These are phyloP conservation scores for Otolemur garnettii DNA, from an alignment of 2,113 vertebrate species.

Conservation along the genomic window DNA sequence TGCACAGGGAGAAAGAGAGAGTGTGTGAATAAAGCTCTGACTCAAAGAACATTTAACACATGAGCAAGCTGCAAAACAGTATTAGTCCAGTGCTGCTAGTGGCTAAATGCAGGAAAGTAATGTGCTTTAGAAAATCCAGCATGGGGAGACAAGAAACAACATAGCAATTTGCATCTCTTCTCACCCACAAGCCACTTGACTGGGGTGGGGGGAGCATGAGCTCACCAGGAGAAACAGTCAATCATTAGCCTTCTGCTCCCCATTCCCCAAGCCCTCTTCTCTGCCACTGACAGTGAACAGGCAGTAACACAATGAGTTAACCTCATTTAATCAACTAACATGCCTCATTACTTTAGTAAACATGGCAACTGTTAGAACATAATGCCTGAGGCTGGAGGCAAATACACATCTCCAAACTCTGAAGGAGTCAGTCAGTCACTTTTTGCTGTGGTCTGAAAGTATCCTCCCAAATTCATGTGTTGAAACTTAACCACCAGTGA, in stretches of 20 bases:
- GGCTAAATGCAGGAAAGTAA: rapidly evolving
- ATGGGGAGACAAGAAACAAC: background rate
- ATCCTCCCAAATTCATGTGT: background rate
- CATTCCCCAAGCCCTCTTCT: background rate
- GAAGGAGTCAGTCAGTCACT: background rate
- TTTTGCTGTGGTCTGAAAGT: background rate
- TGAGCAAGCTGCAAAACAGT: background rate
- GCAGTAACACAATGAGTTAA: background rate
- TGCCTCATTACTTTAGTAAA: background rate
- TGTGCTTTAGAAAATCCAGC: background rate
- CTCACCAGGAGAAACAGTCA: background rate
- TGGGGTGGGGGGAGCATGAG: background rate
- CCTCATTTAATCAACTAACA: background rate
- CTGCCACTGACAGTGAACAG: background rate
- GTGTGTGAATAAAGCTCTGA: background rate
- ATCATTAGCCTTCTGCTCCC: background rate
- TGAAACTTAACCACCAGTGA: background rate
- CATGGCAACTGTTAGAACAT: background rate
- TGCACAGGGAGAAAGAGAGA: background rate
- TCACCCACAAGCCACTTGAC: background rate
- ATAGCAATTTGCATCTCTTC: background rate
- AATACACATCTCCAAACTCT: background rate
- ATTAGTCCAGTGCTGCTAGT: rapidly evolving
- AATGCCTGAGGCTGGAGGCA: background rate
- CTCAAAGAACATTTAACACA: background rate